Evolutionary conservation across 2,797 vertebrate species (phyloP).

Genomic region (Coluber constrictor): DNA sequence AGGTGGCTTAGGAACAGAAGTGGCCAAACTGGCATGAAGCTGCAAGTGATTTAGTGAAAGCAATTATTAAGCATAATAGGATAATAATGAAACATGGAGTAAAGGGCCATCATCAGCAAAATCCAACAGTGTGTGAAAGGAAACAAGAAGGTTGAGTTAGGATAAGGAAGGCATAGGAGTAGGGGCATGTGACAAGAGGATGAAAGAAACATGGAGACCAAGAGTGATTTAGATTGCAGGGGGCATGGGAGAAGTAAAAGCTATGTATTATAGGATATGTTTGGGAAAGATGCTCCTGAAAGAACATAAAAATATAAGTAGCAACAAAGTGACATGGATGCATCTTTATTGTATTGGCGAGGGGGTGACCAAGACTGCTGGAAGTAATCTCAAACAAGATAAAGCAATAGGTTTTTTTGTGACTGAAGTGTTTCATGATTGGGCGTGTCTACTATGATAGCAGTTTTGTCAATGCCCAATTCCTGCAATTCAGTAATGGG

Average conservation of each 20-base stretch:
- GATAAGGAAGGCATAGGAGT: not conserved
- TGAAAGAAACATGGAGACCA: not conserved
- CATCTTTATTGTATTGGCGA: not conserved
- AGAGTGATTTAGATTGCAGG: not conserved
- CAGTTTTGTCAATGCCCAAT: not conserved
- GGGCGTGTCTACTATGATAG: not conserved
- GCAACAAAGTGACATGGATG: not conserved
- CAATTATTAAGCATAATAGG: not conserved
- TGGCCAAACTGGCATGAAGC: not conserved
- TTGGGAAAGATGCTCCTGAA: not conserved
- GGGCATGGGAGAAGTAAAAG: not conserved
- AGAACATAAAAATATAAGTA: not conserved
- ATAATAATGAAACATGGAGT: not conserved
- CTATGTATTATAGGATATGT: not conserved
- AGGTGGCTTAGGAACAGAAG: not conserved
- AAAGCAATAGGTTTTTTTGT: not conserved
- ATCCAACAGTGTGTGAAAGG: not conserved
- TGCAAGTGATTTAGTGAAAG: not conserved
- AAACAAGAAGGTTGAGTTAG: not conserved
- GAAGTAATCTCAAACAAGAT: not conserved
- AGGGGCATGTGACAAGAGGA: not conserved
- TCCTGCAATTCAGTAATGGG: not conserved
- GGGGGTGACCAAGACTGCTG: not conserved
- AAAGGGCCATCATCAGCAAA: not conserved
- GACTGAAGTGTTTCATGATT: not conserved